Evolutionary conservation across 2,888 invertebrate species (phyloP).

Genomic region (Alsophila aescularia): DNA sequence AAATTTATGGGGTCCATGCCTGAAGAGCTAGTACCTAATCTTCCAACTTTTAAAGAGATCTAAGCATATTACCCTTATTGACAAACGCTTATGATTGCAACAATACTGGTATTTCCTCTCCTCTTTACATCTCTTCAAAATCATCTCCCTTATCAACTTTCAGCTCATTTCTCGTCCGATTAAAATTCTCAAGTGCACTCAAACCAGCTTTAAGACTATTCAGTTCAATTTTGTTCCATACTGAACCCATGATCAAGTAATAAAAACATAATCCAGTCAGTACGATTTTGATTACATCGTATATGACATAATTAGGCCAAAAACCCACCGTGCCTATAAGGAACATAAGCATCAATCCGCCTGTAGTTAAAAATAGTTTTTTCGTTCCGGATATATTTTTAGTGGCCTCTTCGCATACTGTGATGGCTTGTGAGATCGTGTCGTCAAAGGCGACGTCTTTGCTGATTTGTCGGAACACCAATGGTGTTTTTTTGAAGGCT

Average conservation of each 20-base stretch:
- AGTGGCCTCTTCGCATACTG: conserved; percentile 85
- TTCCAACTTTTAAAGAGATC: no score
- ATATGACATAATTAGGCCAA: conserved; percentile 77
- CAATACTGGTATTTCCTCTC: background rate
- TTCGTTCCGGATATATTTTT: conserved; percentile 76
- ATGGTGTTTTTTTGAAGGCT: conserved; percentile 31
- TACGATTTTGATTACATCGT: conserved; percentile 85
- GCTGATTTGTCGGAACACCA: conserved; percentile 40
- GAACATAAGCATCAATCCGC: conserved; percentile 78
- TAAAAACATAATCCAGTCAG: conserved; percentile 88
- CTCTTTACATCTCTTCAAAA: background rate
- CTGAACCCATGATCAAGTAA: conserved; percentile 89
- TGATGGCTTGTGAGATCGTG: conserved; percentile 84
- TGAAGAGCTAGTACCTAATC: no score
- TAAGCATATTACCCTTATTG: background rate
- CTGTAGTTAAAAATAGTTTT: conserved; percentile 79
- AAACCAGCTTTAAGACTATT: conserved; percentile 91
- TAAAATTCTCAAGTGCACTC: conserved; percentile 87
- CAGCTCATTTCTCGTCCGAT: conserved; percentile 47
- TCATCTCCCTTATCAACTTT: conserved; percentile 30
- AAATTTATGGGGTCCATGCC: no score
- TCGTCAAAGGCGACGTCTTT: conserved; percentile 51
- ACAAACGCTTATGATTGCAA: background rate
- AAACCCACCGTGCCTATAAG: conserved; percentile 79
- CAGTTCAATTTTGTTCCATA: conserved; percentile 93